These are phyloP conservation scores for Ctenopoma multispine DNA, from an alignment of 2,797 vertebrate species.

Conservation along the genomic window DNA sequence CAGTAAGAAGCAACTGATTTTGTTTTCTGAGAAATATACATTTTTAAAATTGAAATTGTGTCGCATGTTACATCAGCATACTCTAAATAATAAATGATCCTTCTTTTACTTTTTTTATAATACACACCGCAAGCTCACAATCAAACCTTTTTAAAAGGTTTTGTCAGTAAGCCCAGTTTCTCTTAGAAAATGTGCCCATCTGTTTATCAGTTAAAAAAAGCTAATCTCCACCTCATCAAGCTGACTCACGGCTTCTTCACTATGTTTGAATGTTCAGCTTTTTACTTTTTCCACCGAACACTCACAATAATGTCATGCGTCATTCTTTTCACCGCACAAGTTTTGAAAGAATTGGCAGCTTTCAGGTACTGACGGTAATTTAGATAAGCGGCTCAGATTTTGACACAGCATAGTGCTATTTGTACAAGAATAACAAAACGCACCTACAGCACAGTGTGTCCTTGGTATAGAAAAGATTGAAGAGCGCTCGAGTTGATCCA, in stretches of 20 bases:
- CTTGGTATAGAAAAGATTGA: neutral
- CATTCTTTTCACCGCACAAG: no score
- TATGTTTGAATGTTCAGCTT: neutral
- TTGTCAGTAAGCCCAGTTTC: neutral
- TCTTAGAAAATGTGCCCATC: neutral
- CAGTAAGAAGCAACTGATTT: no score
- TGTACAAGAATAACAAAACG: neutral
- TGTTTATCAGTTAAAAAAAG: constrained; percentile 2
- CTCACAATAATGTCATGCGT: neutral
- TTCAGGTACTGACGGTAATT: neutral
- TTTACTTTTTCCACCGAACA: neutral
- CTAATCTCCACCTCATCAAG: neutral
- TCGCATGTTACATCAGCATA: neutral
- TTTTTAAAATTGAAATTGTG: neutral
- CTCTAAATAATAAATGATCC: neutral
- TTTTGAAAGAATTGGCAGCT: neutral
- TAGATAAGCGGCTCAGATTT: neutral
- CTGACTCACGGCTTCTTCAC: constrained; percentile 9
- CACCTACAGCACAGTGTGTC: neutral
- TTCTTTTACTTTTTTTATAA: neutral
- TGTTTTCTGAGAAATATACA: neutral
- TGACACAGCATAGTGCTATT: no score
- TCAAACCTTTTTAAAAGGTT: neutral
- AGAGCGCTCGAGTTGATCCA: neutral
- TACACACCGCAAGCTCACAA: neutral